Evolutionary conservation across 2,797 vertebrate species (phyloP).

Genomic region (Perodicticus potto): DNA sequence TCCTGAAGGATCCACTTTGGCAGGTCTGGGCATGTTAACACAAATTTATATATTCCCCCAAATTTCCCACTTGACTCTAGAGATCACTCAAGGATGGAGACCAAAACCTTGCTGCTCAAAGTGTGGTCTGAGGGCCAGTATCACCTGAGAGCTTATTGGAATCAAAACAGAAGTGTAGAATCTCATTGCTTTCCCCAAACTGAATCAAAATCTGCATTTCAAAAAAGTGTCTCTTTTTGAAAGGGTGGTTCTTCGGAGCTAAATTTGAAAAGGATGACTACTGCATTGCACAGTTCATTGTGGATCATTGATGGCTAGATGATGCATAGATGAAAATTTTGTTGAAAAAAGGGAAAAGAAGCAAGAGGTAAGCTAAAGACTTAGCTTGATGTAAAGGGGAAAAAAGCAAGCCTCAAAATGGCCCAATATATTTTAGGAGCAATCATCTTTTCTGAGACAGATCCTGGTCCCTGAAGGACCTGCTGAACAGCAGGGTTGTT

Average conservation of each 20-base stretch:
- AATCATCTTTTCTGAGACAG: not conserved
- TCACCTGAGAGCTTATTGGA: not conserved
- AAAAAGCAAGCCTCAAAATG: not conserved
- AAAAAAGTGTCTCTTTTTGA: not conserved
- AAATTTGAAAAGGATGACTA: not conserved
- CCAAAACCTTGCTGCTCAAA: not conserved
- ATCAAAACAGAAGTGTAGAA: not conserved
- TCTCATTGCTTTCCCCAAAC: not conserved
- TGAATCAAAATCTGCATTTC: not conserved
- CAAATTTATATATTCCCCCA: not conserved
- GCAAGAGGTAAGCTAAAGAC: not conserved
- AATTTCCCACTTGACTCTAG: not conserved
- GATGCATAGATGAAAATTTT: not conserved
- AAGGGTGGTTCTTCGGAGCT: not conserved
- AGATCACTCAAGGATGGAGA: not conserved
- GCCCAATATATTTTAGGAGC: not conserved
- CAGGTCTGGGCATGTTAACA: not conserved
- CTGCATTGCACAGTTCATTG: not conserved
- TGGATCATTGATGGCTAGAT: not conserved
- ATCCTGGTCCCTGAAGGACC: not conserved
- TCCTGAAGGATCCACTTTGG: not conserved
- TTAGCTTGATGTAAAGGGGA: conserved; percentile 32
- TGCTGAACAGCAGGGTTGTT: not conserved
- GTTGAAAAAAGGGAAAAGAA: not conserved
- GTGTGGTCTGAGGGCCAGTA: not conserved